These are phyloP conservation scores for Thaleichthys pacificus DNA, from an alignment of 2,797 vertebrate species.

Conservation along the genomic window DNA sequence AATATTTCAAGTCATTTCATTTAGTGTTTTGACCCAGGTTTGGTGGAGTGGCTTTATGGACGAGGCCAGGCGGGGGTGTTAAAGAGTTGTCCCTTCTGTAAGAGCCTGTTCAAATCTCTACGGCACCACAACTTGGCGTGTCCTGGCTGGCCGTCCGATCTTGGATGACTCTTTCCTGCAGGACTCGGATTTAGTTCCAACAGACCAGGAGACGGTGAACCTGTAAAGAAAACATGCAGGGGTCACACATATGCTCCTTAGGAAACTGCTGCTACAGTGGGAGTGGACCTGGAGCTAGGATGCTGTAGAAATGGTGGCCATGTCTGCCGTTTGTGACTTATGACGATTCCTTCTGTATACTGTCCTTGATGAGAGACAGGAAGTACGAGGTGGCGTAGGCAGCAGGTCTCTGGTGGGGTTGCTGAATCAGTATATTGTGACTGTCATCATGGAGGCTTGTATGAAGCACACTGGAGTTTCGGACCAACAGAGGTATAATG, in stretches of 20 bases:
- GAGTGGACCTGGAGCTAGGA: no score
- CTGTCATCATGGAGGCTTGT: not conserved
- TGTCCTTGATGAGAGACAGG: no score
- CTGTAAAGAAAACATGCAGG: no score
- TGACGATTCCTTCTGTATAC: no score
- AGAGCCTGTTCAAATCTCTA: not conserved
- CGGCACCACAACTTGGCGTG: not conserved
- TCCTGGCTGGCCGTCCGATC: not conserved
- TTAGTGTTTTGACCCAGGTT: not conserved
- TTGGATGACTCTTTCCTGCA: not conserved
- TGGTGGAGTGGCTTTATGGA: not conserved
- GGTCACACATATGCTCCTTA: no score
- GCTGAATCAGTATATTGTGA: not conserved
- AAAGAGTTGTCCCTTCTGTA: not conserved
- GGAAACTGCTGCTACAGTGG: no score
- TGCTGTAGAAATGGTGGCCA: no score
- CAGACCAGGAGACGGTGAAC: no score
- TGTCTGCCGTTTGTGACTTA: no score
- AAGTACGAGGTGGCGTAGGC: not conserved
- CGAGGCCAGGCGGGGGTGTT: no score
- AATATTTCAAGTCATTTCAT: not conserved
- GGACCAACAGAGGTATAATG: not conserved
- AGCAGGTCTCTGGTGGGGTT: not conserved
- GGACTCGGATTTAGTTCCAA: not conserved
- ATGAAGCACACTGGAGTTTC: not conserved